phyloP scores from a whole-genome alignment of 2,113 vertebrate species.

The Ornithorhynchus anatinus region DNA sequence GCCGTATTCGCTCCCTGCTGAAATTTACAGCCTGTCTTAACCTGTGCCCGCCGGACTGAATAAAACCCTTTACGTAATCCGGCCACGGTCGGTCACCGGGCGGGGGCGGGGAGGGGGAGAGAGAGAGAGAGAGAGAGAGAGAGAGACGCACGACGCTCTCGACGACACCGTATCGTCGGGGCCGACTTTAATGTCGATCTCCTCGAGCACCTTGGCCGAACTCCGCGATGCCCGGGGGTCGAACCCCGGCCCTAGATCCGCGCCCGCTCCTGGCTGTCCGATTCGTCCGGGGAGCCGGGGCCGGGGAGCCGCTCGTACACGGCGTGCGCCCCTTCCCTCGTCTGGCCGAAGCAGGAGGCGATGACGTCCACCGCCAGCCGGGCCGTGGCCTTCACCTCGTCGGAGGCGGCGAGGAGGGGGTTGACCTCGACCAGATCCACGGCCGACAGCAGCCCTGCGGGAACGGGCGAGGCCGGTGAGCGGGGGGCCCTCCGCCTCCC shows the following conservation, averaged over 20 bases:
- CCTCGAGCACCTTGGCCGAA: constrained; percentile 27
- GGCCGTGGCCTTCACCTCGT: constrained; percentile 83
- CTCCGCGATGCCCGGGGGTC: constrained; percentile 51
- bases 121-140: constrained; percentile 52
- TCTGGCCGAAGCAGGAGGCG: constrained; percentile 89
- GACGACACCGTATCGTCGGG: constrained; percentile 46
- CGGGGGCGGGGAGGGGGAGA: constrained; percentile 56
- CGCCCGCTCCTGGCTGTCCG: constrained; percentile 69
- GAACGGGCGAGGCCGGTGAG: background rate
- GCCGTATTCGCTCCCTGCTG: constrained; percentile 62
- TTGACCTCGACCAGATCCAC: constrained; percentile 97
- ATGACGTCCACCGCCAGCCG: constrained; percentile 88
- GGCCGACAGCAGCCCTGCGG: constrained; percentile 88
- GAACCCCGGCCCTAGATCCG: constrained; percentile 64
- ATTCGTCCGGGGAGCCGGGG: constrained; percentile 82
- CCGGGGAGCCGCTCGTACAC: constrained; percentile 79
- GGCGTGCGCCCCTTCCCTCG: constrained; percentile 82
- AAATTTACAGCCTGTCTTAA: constrained; percentile 55
- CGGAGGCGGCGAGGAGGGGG: constrained; percentile 79
- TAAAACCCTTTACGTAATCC: constrained; percentile 57
- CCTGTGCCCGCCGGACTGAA: constrained; percentile 36
- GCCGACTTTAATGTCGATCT: constrained; percentile 17
- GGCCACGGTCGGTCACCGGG: constrained; percentile 47
- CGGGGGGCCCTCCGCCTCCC: no score
- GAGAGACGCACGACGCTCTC: constrained; percentile 47